Conservation (phyloP, 2,797 vertebrate species). For the Platalea minor region DNA sequence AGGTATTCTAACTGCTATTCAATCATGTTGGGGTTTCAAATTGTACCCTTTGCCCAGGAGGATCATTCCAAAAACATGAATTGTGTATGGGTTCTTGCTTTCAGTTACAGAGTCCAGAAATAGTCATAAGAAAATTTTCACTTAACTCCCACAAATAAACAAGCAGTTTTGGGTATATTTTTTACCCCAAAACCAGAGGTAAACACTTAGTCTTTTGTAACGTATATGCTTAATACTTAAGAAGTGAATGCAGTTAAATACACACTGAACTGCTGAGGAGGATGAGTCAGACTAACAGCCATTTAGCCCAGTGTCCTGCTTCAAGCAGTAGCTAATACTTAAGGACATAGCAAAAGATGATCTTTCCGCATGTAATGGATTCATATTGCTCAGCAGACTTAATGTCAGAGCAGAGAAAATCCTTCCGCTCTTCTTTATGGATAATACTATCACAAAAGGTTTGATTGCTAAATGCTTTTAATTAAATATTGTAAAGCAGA, state of each 20-base stretch:
- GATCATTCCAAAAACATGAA: background rate
- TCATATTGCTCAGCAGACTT: background rate
- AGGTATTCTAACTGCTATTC: background rate
- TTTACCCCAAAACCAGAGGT: background rate
- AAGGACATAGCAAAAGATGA: background rate
- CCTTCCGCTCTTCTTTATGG: background rate
- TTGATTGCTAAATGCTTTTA: background rate
- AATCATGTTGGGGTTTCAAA: background rate
- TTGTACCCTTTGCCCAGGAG: background rate
- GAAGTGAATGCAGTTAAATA: background rate
- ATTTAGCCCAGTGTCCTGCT: background rate
- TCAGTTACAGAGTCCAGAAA: background rate
- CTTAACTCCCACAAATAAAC: background rate
- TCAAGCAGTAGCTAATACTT: background rate
- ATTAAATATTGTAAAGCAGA: background rate
- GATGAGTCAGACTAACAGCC: background rate
- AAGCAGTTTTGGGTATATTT: background rate
- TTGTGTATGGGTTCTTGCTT: background rate
- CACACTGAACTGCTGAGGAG: background rate
- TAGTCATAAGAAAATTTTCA: background rate
- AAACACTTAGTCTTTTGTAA: background rate
- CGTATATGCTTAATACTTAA: background rate
- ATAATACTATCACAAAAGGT: background rate
- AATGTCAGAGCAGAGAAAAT: background rate
- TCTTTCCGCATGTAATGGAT: background rate